A percentile compares a stretch with the other conserved stretches of the same genome.
Evolutionary conservation across 2,797 vertebrate genomes (phyloP).

Genomic region (Galago senegalensis): DNA sequence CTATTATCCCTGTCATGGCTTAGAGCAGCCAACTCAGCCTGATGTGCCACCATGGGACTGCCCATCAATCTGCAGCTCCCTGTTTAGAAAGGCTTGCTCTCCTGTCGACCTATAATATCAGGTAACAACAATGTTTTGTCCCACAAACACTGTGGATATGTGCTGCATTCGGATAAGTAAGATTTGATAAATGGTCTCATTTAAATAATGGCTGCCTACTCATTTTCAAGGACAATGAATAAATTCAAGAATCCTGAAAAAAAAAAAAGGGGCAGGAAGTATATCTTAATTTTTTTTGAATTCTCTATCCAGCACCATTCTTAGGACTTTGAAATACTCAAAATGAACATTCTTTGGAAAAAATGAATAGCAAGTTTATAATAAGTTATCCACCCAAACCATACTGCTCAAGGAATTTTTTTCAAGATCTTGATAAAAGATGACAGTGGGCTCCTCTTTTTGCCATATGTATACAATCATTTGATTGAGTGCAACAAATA

Average conservation of each 20-base stretch:
- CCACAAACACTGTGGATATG: not conserved
- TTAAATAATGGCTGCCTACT: not conserved
- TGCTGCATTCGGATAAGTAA: not conserved
- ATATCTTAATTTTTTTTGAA: slow-evolving; percentile 19
- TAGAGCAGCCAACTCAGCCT: not conserved
- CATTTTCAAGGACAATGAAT: slow-evolving; percentile 1
- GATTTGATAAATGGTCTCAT: not conserved
- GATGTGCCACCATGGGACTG: too few relatives aligned
- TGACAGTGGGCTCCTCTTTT: slow-evolving; percentile 3
- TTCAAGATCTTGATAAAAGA: slow-evolving; percentile 44
- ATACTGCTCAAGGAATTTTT: slow-evolving; percentile 11
- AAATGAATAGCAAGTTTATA: not conserved
- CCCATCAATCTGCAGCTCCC: not conserved
- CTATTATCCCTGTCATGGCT: not conserved
- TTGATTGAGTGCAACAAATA: not conserved
- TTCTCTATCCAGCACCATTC: not conserved
- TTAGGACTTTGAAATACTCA: slow-evolving; percentile 23
- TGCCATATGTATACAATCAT: not conserved
- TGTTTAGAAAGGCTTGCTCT: not conserved
- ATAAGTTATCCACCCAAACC: slow-evolving; percentile 41
- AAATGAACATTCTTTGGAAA: slow-evolving; percentile 44
- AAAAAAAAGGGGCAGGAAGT: not conserved
- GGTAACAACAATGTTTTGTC: not conserved
- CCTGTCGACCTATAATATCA: not conserved
- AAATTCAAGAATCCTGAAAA: slow-evolving; percentile 33